Evolutionary conservation across 35 echinoderm and acorn worm genomes (phyloP).

Genomic region (Ptychodera flava): DNA sequence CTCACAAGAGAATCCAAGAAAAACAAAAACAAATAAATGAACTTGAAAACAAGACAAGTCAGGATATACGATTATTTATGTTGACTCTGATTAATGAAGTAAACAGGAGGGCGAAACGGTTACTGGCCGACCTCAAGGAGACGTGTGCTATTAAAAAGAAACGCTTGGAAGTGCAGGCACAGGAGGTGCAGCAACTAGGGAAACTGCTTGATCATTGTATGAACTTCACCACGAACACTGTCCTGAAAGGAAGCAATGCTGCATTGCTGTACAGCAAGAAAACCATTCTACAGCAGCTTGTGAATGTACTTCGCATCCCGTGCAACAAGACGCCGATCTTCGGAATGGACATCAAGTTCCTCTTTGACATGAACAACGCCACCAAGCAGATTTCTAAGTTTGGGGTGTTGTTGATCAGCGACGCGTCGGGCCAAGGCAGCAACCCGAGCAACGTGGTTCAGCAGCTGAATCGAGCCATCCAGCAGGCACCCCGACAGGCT

Average conservation of each 20-base stretch:
- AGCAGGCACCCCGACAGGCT: background rate
- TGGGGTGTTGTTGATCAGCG: constrained; percentile 22
- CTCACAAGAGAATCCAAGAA: constrained; percentile 26
- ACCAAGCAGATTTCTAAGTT: constrained; percentile 26
- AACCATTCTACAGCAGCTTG: constrained; percentile 53
- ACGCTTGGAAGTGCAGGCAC: constrained; percentile 47
- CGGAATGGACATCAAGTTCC: constrained; percentile 55
- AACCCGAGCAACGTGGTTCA: background rate
- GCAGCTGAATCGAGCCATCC: background rate
- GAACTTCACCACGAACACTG: constrained; percentile 40
- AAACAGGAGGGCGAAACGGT: background rate
- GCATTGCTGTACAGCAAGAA: constrained; percentile 54
- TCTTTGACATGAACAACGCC: constrained; percentile 6
- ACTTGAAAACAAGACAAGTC: background rate
- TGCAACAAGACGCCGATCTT: constrained; percentile 56
- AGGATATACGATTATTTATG: background rate
- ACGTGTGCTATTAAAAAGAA: constrained; percentile 39
- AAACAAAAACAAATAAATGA: constrained; percentile 14
- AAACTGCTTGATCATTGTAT: constrained; percentile 40
- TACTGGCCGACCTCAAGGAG: constrained; percentile 21
- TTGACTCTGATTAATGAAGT: constrained; percentile 5
- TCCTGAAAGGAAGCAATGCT: constrained; percentile 34
- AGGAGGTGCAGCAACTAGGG: constrained; percentile 49
- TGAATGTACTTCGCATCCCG: constrained; percentile 44
- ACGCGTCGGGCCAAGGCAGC: background rate